Percentiles rank a stretch among this genome's conserved stretches.
Evolutionary conservation across 2,888 invertebrate genomes (phyloP).

Genomic region (Dasysyrphus tricinctus): DNA sequence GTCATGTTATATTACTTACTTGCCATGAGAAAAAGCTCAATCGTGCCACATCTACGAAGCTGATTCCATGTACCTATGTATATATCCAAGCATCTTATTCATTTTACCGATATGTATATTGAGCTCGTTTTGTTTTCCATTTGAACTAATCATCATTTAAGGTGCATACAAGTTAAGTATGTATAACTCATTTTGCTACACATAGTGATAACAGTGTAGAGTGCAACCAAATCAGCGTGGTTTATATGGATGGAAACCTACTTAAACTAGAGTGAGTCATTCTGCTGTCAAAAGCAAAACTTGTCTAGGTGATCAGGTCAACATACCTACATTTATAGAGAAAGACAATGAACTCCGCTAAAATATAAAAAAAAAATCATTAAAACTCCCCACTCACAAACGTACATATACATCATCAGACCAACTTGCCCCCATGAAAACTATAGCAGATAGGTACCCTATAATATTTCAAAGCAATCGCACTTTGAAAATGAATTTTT

Average conservation of each 20-base stretch:
- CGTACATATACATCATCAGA: not conserved
- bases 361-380: not conserved
- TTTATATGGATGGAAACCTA: not conserved
- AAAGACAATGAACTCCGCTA: not conserved
- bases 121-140: too few species aligned
- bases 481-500: constrained; percentile 17
- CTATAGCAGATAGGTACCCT: not conserved
- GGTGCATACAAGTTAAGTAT: too few species aligned
- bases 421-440: not conserved
- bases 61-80: too few species aligned
- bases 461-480: constrained; percentile 21
- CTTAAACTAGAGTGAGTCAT: constrained; percentile 5
- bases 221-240: not conserved
- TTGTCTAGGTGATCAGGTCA: constrained; percentile 29
- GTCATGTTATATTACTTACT: too few species aligned
- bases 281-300: not conserved
- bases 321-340: not conserved
- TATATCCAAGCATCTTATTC: too few species aligned
- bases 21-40: too few species aligned
- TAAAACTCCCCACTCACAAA: not conserved
- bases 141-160: too few species aligned
- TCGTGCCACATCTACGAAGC: too few species aligned
- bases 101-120: too few species aligned
- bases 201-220: too few species aligned
- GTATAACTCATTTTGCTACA: too few species aligned